Evolutionary conservation across 1,140 invertebrate species (phyloP), one percentile per base, ranked within the genome.

Genomic region (Apis laboriosa): DNA sequence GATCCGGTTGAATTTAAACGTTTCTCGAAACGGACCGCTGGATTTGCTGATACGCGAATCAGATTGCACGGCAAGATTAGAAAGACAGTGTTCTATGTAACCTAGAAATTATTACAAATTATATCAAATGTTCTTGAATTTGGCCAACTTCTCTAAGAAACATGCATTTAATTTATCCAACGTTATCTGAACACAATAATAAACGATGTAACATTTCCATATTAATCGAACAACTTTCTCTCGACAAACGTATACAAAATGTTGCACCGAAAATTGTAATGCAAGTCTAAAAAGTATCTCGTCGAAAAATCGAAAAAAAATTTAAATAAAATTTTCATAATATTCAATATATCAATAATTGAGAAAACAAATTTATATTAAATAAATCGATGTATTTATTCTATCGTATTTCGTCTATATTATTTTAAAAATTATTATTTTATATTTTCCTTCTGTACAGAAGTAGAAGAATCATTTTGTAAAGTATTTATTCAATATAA

Each of bases 121-220:
- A 61, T 49, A 15, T 9, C 13, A 51, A 17, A 24, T 9, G 24
- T 43, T 17, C 0, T 43, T 13, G 28, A 43, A 43, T 43, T 58
- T 43, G 15, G 9, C 11, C 15, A 17, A 60, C 7, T 43, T 43
- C 19, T 19, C 12, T 4, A 4, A 28, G 70, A 34, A 58, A 43
- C 24, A 17, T 19, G 71, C 49, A 24, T 15, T 12, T 28, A 55
- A 49, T 43, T 74, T 43, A 74, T 11, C 12, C 15, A 21, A 0
- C 58, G 24, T 75, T 75, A 75, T 64, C 49, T 63, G 15, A 76
- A 76, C 60, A 76, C 17, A 49, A 11, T 28, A 64, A 76, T 64
- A 64, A 74, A 74, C 72, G 72, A 74, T 58, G 72, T 43, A 74
- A 74, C 12, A 58, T 74, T 74, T 74, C 72, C 72, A 58, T 43